Evolutionary conservation across 1,140 invertebrate genomes (phyloP).

Genomic region (Centruroides vittatus): DNA sequence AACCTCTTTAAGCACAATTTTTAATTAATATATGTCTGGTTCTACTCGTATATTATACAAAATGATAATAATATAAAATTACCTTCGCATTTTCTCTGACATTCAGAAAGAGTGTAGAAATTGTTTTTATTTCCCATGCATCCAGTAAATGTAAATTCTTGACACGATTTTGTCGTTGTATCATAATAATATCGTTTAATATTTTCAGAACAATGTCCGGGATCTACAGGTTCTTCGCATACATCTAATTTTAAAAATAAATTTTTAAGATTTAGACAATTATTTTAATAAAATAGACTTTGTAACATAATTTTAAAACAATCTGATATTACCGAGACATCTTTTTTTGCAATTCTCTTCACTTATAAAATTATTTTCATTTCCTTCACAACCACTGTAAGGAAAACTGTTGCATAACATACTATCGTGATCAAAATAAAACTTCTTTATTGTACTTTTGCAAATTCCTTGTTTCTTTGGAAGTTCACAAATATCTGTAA

Average conservation of each 20-base stretch:
- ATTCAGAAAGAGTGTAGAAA: slow-evolving; percentile 31
- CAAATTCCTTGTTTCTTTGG: not conserved
- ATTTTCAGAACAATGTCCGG: no score
- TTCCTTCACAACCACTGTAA: slow-evolving; percentile 52
- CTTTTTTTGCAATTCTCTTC: slow-evolving; percentile 47
- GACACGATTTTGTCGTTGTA: slow-evolving; percentile 27
- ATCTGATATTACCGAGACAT: not conserved
- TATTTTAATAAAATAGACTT: no score
- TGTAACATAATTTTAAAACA: no score
- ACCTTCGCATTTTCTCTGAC: slow-evolving; percentile 2
- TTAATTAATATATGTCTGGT: no score
- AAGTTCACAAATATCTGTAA: not conserved
- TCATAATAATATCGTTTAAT: slow-evolving; percentile 35
- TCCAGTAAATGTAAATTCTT: slow-evolving; percentile 39
- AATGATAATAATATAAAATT: no score
- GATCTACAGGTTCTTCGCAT: no score
- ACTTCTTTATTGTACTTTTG: not conserved
- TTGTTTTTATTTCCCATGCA: slow-evolving; percentile 43
- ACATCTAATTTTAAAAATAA: no score
- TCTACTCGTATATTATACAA: no score
- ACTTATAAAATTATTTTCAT: slow-evolving; percentile 64
- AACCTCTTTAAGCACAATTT: no score
- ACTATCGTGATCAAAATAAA: not conserved
- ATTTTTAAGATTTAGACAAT: no score
- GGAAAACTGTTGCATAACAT: slow-evolving; percentile 34